Percentiles rank a stretch among this genome's conserved stretches.
These are phyloP conservation scores for Myotis lucifugus DNA, from an alignment of 2,113 vertebrate genomes.

Conservation along the genomic window DNA sequence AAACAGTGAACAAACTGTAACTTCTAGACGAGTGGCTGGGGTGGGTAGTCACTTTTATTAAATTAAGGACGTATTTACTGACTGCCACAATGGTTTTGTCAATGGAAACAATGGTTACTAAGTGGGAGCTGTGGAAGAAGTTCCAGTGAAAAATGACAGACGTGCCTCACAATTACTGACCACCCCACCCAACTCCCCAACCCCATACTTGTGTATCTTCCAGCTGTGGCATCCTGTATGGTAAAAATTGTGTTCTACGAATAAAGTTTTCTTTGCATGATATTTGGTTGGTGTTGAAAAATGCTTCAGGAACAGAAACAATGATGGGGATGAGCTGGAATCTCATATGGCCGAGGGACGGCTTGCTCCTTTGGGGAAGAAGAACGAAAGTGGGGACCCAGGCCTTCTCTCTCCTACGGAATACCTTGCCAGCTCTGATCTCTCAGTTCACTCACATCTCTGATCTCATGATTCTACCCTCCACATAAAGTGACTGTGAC, in stretches of 20 bases:
- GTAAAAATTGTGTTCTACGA: not conserved
- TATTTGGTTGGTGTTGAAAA: not conserved
- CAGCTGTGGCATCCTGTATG: not conserved
- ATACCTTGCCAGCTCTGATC: not conserved
- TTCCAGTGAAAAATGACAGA: not conserved
- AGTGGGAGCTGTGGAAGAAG: not conserved
- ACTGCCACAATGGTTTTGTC: not conserved
- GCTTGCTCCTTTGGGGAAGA: not conserved
- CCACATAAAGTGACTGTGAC: not conserved
- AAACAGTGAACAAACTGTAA: not conserved
- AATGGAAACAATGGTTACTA: not conserved
- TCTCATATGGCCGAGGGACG: not conserved
- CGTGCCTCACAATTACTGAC: not conserved
- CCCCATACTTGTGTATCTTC: not conserved
- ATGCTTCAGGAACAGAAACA: not conserved
- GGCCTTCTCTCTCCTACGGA: not conserved
- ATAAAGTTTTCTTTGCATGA: slow-evolving; percentile 51
- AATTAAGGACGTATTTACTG: not conserved
- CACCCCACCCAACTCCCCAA: not conserved
- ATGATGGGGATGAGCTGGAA: not conserved
- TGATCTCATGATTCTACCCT: not conserved
- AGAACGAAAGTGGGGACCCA: not conserved
- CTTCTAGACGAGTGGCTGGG: not conserved
- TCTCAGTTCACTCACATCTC: not conserved
- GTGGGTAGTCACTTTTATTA: not conserved